These are phyloP conservation scores for Pachypeltis micranthus DNA, from an alignment of 1,140 invertebrate genomes.

Conservation along the genomic window DNA sequence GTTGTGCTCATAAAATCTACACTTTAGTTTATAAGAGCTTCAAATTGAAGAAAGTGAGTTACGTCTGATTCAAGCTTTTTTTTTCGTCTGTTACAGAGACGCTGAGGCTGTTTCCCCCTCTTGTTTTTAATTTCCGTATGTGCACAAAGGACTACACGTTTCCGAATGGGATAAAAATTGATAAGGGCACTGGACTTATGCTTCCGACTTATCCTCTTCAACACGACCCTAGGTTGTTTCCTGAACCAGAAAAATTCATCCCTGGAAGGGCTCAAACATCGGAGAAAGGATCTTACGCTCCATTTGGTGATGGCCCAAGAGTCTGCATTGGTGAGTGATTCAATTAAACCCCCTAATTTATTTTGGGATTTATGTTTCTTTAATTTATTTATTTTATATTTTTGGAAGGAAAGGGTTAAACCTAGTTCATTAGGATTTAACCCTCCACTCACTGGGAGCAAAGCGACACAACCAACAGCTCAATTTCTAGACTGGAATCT, in stretches of 20 bases:
- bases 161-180: conserved; percentile 40
- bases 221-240: conserved; percentile 39
- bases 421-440: too few relatives aligned
- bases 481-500: too few relatives aligned
- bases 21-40: neutral
- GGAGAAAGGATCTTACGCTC: neutral
- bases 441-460: too few relatives aligned
- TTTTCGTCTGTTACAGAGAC: conserved; percentile 36
- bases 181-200: conserved; percentile 31
- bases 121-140: conserved; percentile 42
- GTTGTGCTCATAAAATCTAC: neutral
- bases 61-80: too few relatives aligned
- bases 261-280: conserved; percentile 41
- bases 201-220: conserved; percentile 51
- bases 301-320: neutral
- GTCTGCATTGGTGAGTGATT: neutral
- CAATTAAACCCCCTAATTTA: too few relatives aligned
- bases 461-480: too few relatives aligned
- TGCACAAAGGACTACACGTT: conserved; percentile 44
- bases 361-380: too few relatives aligned
- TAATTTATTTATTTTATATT: too few relatives aligned
- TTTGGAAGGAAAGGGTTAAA: too few relatives aligned
- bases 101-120: conserved; percentile 45
- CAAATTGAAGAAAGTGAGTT: neutral
- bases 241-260: conserved; percentile 46